Evolutionary conservation across 1,140 invertebrate species (phyloP), one percentile per base, ranked within the genome.

Genomic region (Calephelis virginiensis): DNA sequence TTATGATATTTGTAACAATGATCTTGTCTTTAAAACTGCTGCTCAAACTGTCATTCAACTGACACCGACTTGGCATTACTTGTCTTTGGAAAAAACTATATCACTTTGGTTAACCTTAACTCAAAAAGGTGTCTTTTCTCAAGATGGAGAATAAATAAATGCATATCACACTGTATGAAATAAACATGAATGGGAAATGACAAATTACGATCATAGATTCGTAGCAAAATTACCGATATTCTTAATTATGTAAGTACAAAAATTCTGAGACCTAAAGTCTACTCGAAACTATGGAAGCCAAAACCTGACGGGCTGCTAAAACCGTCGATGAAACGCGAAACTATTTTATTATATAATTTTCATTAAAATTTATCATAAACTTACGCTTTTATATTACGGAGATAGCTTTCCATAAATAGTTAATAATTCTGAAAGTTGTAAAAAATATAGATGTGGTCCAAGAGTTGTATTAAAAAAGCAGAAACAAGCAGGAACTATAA

Each of bases 211-310:
- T n/a, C 48, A 64, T 45, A 67, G 37, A 68, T 37, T 70, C 48
- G 59, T 71, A 71, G 68, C 68, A 64, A 72, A 74, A 68, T 70
- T 71, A 49, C 64, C 50, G 66, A 71, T 71, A 68, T 70, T 73
- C 61, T 75, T 68, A 74, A 63, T 76, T 79, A 76, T 80, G 72
- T 84, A 80, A 81, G 80, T 89, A 87, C 76, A 89, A 89, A 87
- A 87, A 70, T 80, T 72, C 72, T 63, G 70, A 75, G 72, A 75
- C 73, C 68, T 71, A 84, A 79, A 76, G 47, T 72, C 82, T 86
- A 83, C 75, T 68, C 71, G 71, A 84, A 82, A 77, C 83, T 89
- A 89, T 90, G 88, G 88, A 90, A 89, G 88, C 85, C 88, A 88
- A 86, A 86, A 74, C 66, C 63, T 63, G 76, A 75, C 77, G 75